Percentiles rank a stretch among this genome's conserved stretches.
Evolutionary conservation across 2,888 invertebrate species (phyloP).

Genomic region (Melanargia galathea): DNA sequence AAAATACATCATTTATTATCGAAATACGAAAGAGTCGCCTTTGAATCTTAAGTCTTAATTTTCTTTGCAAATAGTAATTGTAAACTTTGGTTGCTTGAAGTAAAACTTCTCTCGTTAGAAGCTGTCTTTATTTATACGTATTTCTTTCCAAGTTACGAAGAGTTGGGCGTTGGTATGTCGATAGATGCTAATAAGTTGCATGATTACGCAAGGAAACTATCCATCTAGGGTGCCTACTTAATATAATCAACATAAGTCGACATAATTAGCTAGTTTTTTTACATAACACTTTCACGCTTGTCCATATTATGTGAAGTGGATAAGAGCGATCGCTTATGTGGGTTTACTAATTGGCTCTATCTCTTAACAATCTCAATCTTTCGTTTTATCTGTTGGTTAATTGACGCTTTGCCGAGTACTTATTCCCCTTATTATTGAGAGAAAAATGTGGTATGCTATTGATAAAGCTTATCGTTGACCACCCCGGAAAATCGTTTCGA

Average conservation of each 20-base stretch:
- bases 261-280: conserved; percentile 42
- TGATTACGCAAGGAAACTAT: conserved; percentile 30
- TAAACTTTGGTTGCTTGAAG: not conserved
- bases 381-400: conserved; percentile 41
- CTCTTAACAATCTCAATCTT: conserved; percentile 47
- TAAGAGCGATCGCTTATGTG: conserved; percentile 49
- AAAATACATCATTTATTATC: no score
- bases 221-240: conserved; percentile 34
- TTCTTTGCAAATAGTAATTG: no score
- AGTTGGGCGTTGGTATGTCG: not conserved
- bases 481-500: no score
- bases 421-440: not conserved
- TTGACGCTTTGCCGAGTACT: conserved; percentile 27
- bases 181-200: not conserved
- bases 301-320: conserved; percentile 41
- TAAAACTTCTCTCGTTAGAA: not conserved
- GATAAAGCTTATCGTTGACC: no score
- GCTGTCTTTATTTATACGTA: no score
- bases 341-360: conserved; percentile 53
- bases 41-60: no score
- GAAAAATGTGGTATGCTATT: no score
- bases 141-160: not conserved
- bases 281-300: conserved; percentile 48
- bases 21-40: no score
- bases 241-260: conserved; percentile 35